Evolutionary conservation across 2,113 vertebrate species (phyloP).

Genomic region (Coptodon rendalli): DNA sequence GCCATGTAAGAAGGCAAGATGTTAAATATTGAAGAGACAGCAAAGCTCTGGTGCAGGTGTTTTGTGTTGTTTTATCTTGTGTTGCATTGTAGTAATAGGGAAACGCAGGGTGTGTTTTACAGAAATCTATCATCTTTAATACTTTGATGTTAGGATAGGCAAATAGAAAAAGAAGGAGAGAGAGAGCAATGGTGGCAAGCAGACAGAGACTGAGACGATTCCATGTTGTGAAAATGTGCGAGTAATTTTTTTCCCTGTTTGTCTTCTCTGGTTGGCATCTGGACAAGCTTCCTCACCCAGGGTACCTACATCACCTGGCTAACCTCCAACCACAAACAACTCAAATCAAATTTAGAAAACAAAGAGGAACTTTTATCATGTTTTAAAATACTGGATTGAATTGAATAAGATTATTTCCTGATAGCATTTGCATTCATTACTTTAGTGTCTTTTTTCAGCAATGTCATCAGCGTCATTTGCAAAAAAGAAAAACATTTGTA

Average conservation of each 20-base stretch:
- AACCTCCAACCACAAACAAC: not conserved
- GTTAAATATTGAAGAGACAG: conserved; percentile 50
- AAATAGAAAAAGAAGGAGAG: not conserved
- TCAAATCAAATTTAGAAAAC: not conserved
- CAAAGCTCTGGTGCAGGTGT: not conserved
- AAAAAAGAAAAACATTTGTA: fast-evolving
- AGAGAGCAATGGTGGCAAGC: not conserved
- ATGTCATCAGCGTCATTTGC: not conserved
- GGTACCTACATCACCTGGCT: not conserved
- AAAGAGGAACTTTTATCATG: not conserved
- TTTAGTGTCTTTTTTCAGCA: not conserved
- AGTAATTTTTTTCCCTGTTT: not conserved
- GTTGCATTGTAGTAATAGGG: not conserved
- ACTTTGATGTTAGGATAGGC: not conserved
- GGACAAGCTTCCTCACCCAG: not conserved
- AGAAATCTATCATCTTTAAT: conserved; percentile 11
- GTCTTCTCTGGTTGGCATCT: not conserved
- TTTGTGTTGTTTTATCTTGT: not conserved
- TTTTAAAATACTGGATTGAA: not conserved
- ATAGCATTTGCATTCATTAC: not conserved
- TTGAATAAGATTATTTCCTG: no score
- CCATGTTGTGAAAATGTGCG: not conserved
- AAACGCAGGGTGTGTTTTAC: conserved; percentile 24
- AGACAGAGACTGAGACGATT: not conserved
- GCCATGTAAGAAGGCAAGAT: not conserved